Evolutionary conservation across 2,113 vertebrate species (phyloP), one percentile per base, ranked within the genome.

Genomic region (Caranx melampygus): DNA sequence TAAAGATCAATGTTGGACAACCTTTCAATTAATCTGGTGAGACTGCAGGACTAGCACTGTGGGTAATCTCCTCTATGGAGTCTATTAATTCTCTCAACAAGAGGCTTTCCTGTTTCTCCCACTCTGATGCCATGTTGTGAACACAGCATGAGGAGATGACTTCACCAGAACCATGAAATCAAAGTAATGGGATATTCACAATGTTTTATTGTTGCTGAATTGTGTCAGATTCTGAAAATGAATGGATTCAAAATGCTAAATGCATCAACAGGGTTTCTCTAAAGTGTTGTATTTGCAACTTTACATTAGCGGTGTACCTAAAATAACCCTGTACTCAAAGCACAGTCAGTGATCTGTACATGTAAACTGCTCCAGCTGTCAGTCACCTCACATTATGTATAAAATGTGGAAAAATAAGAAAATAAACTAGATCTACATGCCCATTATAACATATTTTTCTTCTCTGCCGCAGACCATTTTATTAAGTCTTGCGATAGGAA

Each of bases 401-500:
- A 16, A 47, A 21, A 49, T 3, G n/a, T 35, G 49, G 11, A 11
- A 40, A 33, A 44, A 13, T 0, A 44, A 33, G 55, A 51, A 63
- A 65, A 21, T 16, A 5, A 69, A 49, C 2, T 1, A n/a, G 31
- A 55, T 21, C 60, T 55, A 5, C 20, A 21, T 49, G 31, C 35
- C 10, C 31, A 57, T 20, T 63, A 9, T 26, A 59, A 61, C 57
- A 9, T 26, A 31, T 59, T 18, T 72, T n/a, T 47, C 18, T 34
- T 3, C 40, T 61, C 45, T 63, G 13, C 54, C 35, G 3, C 16
- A 35, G 35, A 45, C 2, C 35, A 55, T 70, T 66, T 57, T 20
- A 26, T 37, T 31, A 13, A 64, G 65, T 80, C 42, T 59, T 20
- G 34, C 45, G 12, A 72, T 67, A 71, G 44, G 34, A 68, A 10